These are phyloP conservation scores for Zele albiditarsus DNA, from an alignment of 2,888 invertebrate genomes.

Conservation along the genomic window DNA sequence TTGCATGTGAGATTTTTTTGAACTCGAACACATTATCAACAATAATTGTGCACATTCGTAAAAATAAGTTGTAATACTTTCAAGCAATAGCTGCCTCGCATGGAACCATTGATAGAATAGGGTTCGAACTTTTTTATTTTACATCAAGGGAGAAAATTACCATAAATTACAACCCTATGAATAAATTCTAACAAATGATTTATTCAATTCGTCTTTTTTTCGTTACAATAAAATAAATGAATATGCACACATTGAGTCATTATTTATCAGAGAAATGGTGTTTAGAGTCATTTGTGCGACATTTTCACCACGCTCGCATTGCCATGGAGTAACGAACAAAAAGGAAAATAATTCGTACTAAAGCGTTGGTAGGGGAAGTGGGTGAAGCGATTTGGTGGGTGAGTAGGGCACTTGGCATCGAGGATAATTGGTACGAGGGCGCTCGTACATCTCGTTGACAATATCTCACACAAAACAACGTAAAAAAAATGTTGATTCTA, in stretches of 20 bases:
- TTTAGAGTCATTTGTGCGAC: conserved; percentile 7
- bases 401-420: not conserved
- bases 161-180: too few species aligned
- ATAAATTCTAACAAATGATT: too few species aligned
- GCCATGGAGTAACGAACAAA: conserved; percentile 1
- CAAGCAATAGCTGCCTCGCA: too few species aligned
- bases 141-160: too few species aligned
- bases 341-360: not conserved
- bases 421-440: conserved; percentile 1
- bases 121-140: too few species aligned
- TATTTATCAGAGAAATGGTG: not conserved
- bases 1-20: too few species aligned
- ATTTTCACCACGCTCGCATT: not conserved
- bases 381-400: not conserved
- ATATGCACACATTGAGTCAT: not conserved
- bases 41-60: too few species aligned
- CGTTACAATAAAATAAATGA: not conserved
- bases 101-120: too few species aligned
- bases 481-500: not conserved
- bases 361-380: not conserved
- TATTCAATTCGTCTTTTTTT: too few species aligned
- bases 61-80: too few species aligned
- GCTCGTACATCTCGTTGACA: not conserved
- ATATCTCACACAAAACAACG: not conserved
- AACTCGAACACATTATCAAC: too few species aligned